Evolutionary conservation across 1,140 invertebrate species (phyloP).

Genomic region (Atta cephalotes): DNA sequence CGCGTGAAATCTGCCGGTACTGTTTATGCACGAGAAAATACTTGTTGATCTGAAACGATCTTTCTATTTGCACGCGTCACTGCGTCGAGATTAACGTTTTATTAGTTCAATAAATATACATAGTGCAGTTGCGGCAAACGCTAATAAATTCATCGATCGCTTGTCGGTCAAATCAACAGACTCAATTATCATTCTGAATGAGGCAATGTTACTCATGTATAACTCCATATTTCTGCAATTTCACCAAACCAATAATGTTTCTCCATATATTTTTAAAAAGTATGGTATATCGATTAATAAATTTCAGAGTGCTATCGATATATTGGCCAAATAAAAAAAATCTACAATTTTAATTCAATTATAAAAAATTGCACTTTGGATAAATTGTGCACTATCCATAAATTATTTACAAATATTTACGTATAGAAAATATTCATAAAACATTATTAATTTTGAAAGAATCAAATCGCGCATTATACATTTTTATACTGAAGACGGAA

Average conservation of each 20-base stretch:
- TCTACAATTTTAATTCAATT: neutral
- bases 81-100: constrained; percentile 38
- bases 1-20: neutral
- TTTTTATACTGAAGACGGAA: neutral
- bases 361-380: constrained; percentile 10
- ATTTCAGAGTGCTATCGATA: neutral
- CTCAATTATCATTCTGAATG: constrained; percentile 3
- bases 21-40: constrained; percentile 29
- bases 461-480: constrained; percentile 1
- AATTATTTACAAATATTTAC: neutral
- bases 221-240: constrained; percentile 23
- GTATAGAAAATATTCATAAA: neutral
- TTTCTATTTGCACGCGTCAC: constrained; percentile 7
- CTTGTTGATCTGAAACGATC: constrained; percentile 30
- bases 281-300: neutral
- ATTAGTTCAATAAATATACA: constrained; percentile 31
- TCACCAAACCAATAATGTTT: neutral
- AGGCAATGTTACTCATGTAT: neutral
- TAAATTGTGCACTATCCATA: neutral
- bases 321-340: neutral
- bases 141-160: constrained; percentile 21
- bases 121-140: neutral
- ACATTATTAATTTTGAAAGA: neutral
- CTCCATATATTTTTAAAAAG: neutral
- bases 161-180: constrained; percentile 20